Percentiles rank a stretch among this genome's conserved stretches.
Conservation (phyloP, 2,797 vertebrate genomes). For the Macropus fuliginosus region DNA sequence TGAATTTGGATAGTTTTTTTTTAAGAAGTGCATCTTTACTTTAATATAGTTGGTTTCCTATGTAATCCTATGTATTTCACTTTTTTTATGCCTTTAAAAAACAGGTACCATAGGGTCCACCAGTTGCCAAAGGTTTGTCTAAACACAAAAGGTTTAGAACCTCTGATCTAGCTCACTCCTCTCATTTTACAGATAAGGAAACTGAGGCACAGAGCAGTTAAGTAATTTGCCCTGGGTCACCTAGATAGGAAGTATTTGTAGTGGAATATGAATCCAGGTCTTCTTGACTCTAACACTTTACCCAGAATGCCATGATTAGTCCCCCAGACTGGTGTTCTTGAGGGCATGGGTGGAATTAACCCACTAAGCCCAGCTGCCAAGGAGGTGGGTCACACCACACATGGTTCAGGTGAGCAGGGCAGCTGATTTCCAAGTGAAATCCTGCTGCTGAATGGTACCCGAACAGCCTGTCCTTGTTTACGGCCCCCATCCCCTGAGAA, state of each 20-base stretch:
- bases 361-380: not conserved
- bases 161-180: not conserved
- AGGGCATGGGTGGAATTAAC: not conserved
- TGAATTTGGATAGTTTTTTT: not conserved
- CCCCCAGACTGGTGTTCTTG: not conserved
- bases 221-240: not conserved
- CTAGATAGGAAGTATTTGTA: not conserved
- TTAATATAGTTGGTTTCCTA: not conserved
- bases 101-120: not conserved
- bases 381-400: not conserved
- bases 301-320: not conserved
- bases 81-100: not conserved
- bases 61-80: not conserved
- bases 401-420: not conserved
- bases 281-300: not conserved
- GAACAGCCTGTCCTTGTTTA: constrained; percentile 88
- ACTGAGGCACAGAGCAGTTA: not conserved
- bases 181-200: not conserved
- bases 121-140: not conserved
- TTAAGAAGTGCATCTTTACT: not conserved
- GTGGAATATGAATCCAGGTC: not conserved
- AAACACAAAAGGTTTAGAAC: not conserved
- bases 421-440: constrained; percentile 39
- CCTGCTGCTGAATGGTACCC: constrained; percentile 25
- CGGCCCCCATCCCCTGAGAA: constrained; percentile 49